Evolutionary conservation across 2,888 invertebrate genomes (phyloP).

Genomic region (Temnothorax ravouxi): DNA sequence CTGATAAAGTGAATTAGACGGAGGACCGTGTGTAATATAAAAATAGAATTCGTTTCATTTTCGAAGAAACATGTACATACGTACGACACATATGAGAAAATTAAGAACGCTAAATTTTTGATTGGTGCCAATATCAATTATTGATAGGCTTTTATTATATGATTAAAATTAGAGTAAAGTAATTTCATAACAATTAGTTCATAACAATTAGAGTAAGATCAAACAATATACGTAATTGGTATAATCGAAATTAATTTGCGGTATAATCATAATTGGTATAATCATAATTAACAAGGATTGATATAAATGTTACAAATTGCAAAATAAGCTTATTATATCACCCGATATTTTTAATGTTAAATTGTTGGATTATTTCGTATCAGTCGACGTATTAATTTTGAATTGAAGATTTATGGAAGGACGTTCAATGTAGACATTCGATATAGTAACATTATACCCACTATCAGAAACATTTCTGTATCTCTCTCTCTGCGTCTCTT

Average conservation of each 20-base stretch:
- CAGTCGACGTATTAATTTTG: neutral
- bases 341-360: neutral
- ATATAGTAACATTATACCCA: neutral
- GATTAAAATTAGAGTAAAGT: too few species aligned
- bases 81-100: neutral
- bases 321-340: neutral
- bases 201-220: neutral
- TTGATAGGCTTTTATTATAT: neutral
- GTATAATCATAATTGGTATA: neutral
- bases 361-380: conserved; percentile 12
- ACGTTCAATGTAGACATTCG: neutral
- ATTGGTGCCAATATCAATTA: neutral
- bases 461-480: neutral
- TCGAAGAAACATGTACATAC: neutral
- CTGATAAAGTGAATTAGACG: conserved; percentile 6
- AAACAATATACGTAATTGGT: neutral
- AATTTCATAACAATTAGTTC: neutral
- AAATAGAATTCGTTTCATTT: neutral
- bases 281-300: neutral
- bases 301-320: neutral
- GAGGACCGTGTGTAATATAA: neutral
- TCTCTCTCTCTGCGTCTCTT: too few species aligned
- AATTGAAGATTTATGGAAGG: neutral
- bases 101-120: neutral
- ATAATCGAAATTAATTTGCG: neutral